Base-by-base conservation (phyloP, 1,140 invertebrate genomes). In the Globodera ellingtonae region DNA sequence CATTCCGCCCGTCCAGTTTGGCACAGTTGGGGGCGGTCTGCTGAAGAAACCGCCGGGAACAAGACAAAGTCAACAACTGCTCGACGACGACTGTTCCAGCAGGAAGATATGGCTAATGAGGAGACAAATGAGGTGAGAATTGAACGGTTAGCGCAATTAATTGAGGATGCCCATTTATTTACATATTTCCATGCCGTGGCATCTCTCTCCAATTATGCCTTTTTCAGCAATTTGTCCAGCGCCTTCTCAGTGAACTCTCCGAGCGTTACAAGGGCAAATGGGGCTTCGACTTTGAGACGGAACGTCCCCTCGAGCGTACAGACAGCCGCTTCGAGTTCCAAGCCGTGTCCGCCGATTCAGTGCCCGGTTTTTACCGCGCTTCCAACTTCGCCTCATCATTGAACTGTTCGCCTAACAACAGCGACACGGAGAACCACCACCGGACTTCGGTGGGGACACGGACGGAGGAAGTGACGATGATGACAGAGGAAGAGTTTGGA, bases 181-280 rank as follows among this genome's bases (percentile, higher is more conserved):
- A 2, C 35, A 35, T 35, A 35, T 35, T 35, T 35, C 35, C 35
- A 35, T 35, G 35, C 35, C 35, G 35, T 35, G 35, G 35, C 35
- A 35, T 35, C 35, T 35, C 35, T 35, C 35, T 35, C 35, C 35
- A 35, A 35, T 35, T 70, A 24, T 70, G 8, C 65, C 13, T 62
- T 67, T 66, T 75, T 62, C 9, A 77, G 75, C 62, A 77, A 77
- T 77, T 67, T 77, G 75, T 77, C 24, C 62, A 67, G 15, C 65
- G 69, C 15, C 69, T 59, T 24, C 69, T 77, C 46, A 35, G 18
- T 47, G 75, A 77, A 48, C 69, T 77, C 13, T 62, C 52, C 48
- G 75, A 77, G 50, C 75, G 69, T 67, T 77, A 65, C 50, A 77
- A 62, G 47, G 35, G 65, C 65, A 77, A 77, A 48, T 77, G 75